A percentile compares a stretch with the other conserved stretches of the same genome.
These are phyloP conservation scores for Pseudanteris insignis DNA, from an alignment of 2,888 invertebrate species.

Conservation along the genomic window DNA sequence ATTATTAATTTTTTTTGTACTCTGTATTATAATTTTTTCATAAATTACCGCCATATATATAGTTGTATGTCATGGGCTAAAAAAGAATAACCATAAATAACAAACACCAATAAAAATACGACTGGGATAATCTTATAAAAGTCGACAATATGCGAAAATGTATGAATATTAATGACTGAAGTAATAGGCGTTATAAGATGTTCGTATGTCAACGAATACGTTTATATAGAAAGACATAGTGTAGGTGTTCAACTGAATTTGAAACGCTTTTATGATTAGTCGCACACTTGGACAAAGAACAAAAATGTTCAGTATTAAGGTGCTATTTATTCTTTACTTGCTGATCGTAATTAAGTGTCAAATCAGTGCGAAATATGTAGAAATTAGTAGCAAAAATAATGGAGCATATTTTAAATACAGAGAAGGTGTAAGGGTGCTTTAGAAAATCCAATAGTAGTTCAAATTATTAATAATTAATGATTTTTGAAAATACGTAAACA, in stretches of 20 bases:
- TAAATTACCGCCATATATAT: too few species aligned
- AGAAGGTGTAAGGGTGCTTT: slow-evolving; percentile 50
- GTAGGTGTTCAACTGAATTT: slow-evolving; percentile 24
- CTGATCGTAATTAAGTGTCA: slow-evolving; percentile 21
- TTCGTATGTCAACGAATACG: slow-evolving; percentile 8
- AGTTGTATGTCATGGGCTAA: too few species aligned
- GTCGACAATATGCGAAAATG: slow-evolving; percentile 19
- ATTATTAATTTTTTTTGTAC: too few species aligned
- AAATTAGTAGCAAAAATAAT: slow-evolving; percentile 54
- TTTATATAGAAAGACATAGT: slow-evolving; percentile 13
- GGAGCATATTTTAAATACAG: slow-evolving; percentile 57
- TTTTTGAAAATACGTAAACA: too few species aligned
- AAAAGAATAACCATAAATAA: too few species aligned
- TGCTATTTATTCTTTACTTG: slow-evolving; percentile 28
- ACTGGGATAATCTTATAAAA: slow-evolving; percentile 6
- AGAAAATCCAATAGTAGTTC: too few species aligned
- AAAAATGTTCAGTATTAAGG: too few species aligned
- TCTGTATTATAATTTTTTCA: too few species aligned
- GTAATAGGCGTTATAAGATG: slow-evolving; percentile 23
- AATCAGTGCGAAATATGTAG: slow-evolving; percentile 48
- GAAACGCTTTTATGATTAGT: not conserved
- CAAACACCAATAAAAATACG: not conserved
- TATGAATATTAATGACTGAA: slow-evolving; percentile 34
- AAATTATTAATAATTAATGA: too few species aligned
- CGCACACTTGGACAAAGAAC: too few species aligned